Evolutionary conservation across 92 coral and sea anemone species (phyloP).

Genomic region (Palythoa caribaeorum): DNA sequence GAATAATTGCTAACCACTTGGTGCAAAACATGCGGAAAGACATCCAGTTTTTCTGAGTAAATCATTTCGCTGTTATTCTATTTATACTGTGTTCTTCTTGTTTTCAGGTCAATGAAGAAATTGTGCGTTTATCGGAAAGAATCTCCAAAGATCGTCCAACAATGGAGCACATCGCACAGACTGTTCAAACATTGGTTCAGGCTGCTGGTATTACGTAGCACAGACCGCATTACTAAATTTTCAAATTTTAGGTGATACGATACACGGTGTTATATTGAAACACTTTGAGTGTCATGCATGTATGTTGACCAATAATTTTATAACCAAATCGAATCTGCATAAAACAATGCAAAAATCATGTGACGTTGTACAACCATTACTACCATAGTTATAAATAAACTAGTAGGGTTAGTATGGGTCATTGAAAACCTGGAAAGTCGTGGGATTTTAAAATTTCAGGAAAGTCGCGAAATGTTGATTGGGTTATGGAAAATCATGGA

Average conservation of each 20-base stretch:
- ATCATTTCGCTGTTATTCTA: background rate
- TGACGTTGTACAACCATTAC: no score
- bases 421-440: no score
- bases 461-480: no score
- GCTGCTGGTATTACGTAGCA: constrained; percentile 40
- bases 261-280: no score
- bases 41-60: background rate
- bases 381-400: no score
- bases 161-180: constrained; percentile 68
- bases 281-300: no score
- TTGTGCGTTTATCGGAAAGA: constrained; percentile 44
- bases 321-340: no score
- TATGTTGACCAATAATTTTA: no score
- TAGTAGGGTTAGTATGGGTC: no score
- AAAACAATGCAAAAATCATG: no score
- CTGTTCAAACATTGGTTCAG: constrained; percentile 58
- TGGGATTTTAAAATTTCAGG: no score
- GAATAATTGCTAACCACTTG: background rate
- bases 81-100: background rate
- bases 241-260: background rate
- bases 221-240: background rate
- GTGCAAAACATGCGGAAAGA: background rate
- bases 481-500: no score
- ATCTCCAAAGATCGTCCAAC: constrained; percentile 64
- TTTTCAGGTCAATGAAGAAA: constrained; percentile 67